Evolutionary conservation across 2,888 invertebrate species (phyloP), one percentile per base, ranked within the genome.

Genomic region (Therioaphis trifolii): DNA sequence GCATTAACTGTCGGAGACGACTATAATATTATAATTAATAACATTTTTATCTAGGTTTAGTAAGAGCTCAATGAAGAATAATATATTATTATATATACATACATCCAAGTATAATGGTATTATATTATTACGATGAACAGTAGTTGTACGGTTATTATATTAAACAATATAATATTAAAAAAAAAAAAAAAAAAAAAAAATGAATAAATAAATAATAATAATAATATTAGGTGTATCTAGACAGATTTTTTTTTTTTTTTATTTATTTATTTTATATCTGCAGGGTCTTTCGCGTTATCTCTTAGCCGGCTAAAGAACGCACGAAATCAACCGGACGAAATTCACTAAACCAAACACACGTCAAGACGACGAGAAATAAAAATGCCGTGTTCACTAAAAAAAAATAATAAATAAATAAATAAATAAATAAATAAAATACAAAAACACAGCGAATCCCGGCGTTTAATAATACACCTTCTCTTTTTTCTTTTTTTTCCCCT

Each of bases 31-130:
- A 63, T 61, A 46, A 43, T 18, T n/a, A n/a, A 71, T 63, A 46
- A 72, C 14, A 46, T 82, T 82, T 82, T 82, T 74, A 74, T 49
- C 52, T 82, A 82, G 72, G 52, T 82, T 82, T 82, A 82, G 82
- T 82, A 69, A 74, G 63, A 63, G 82, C 82, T 82, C 82, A 82
- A 82, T 61, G 55, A 68, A 78, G 40, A 52, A 71, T n/a, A 72
- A 52, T 63, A 63, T 14, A 4, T 52, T 72, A 46, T 27, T 76
- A 46, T 49, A 69, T 49, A 49, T 29, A 46, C 14, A 69, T 77
- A 49, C 49, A 21, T 66, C 35, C 4, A 5, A 35, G 3, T 61
- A 61, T 27, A 9, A 24, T 55, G 21, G 55, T 75, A 58, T 55
- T 40, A 74, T 15, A 46, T 9, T 4, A 18, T n/a, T n/a, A n/a